Evolutionary conservation across 1,140 invertebrate genomes (phyloP).

Genomic region (Bombus sibiricus): DNA sequence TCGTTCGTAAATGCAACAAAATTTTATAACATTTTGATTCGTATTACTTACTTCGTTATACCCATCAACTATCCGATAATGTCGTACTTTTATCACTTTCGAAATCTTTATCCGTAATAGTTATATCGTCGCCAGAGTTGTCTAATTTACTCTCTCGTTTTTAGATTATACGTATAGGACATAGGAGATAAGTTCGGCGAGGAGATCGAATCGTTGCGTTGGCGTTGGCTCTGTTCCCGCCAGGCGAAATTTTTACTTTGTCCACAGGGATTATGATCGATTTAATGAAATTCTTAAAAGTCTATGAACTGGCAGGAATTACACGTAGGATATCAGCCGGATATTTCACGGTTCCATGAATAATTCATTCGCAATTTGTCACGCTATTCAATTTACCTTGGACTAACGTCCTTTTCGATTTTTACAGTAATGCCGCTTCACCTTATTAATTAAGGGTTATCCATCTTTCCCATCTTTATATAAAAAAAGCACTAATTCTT

Average conservation of each 20-base stretch:
- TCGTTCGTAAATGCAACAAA: background rate
- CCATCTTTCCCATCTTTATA: background rate
- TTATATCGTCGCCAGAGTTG: background rate
- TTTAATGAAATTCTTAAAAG: slow-evolving; percentile 49
- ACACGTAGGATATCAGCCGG: slow-evolving; percentile 45
- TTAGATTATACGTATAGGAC: background rate
- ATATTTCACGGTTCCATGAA: slow-evolving; percentile 54
- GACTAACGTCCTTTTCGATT: slow-evolving; percentile 28
- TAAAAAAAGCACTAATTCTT: too few relatives aligned
- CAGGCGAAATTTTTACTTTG: background rate
- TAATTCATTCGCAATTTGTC: slow-evolving; percentile 61
- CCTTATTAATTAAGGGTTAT: background rate
- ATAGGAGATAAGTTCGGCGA: too few relatives aligned
- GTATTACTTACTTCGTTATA: background rate
- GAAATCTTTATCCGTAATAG: background rate
- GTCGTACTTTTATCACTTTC: too few relatives aligned
- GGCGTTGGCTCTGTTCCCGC: background rate
- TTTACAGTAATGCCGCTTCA: background rate
- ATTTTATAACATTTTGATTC: background rate
- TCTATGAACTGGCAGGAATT: slow-evolving; percentile 35
- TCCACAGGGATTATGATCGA: slow-evolving; percentile 14
- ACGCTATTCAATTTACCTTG: slow-evolving; percentile 60
- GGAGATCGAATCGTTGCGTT: background rate
- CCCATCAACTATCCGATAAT: too few relatives aligned
- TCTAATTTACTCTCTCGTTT: background rate